Evolutionary conservation across 2,797 vertebrate genomes (phyloP).

Genomic region (Prionace glauca): DNA sequence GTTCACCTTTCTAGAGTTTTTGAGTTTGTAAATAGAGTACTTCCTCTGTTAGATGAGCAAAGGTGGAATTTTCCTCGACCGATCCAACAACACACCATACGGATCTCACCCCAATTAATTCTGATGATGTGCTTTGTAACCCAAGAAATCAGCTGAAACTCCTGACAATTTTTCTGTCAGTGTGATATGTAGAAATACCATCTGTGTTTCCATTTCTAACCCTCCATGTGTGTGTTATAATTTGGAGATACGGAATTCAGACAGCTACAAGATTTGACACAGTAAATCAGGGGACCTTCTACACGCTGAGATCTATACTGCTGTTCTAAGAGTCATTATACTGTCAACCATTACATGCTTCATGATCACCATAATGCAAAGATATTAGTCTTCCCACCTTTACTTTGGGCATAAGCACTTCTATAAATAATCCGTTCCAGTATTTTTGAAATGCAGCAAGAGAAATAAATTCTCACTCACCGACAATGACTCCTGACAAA

Average conservation of each 20-base stretch:
- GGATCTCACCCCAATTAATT: neutral
- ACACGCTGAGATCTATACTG: neutral
- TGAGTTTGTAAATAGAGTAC: neutral
- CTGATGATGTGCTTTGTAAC: neutral
- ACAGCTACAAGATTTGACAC: neutral
- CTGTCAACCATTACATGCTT: slow-evolving; percentile 45
- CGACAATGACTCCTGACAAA: neutral
- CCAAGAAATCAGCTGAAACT: neutral
- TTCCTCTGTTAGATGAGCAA: neutral
- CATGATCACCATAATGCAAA: slow-evolving; percentile 45
- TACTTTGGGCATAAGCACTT: neutral
- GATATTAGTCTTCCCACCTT: slow-evolving; percentile 43
- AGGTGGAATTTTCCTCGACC: neutral
- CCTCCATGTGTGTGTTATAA: neutral
- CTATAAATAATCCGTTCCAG: neutral
- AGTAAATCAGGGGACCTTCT: slow-evolving; percentile 17
- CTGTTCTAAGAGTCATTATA: slow-evolving; percentile 41
- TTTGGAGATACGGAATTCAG: neutral
- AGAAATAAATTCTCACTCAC: neutral
- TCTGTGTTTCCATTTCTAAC: neutral
- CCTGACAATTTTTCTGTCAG: neutral
- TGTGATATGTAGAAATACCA: neutral
- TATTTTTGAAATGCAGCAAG: neutral
- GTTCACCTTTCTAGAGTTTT: neutral
- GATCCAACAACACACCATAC: no score